Base-by-base conservation (phyloP, 2,888 invertebrate genomes). In the Bimastos eiseni region DNA sequence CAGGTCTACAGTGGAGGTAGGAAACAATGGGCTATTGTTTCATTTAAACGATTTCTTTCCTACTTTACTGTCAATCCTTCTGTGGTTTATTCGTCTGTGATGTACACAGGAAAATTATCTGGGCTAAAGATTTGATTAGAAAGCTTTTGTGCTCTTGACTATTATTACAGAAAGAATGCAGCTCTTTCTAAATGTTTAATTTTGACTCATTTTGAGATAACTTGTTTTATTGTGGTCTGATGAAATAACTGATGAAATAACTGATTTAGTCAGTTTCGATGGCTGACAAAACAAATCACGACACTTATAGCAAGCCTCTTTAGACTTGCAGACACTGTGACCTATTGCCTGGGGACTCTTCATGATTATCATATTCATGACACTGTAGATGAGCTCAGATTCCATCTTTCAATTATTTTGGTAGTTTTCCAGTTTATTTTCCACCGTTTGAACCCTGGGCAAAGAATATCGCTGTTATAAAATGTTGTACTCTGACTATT, bases 1-100 rank as follows among this genome's bases (percentile, higher is more conserved):
- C 92, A 92, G 41, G 94, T 95, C 37, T 95, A 94, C 92, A 95
- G 95, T 93, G 93, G 93, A 93, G 95, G 95, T 95, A 92, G 91
- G 70, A 70, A 70, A 70, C 70, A 70, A n/a, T n/a, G 70, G n/a
- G n/a, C 5, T 70, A 8, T 30, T n/a, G 30, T 17, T 6, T 30
- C 13, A 4, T n/a, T 70, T 70, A n/a, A 13, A 30, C 70, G 3
- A 8, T n/a, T 70, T n/a, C 70, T 70, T 70, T 70, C 8, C 8
- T 11, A n/a, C 30, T 6, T 70, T 70, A 11, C 49, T 49, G 4
- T 49, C 24, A 21, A 24, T 49, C 70, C 70, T n/a, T 70, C 70
- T 70, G 70, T 70, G 8, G 70, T 70, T 1, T 70, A n/a, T 70
- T 70, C 70, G 17, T 70, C 70, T 70, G 70, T 70, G 30, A 70